These are phyloP conservation scores for Mus musculus DNA, from an alignment of 2,113 vertebrate species.

Conservation along the genomic window DNA sequence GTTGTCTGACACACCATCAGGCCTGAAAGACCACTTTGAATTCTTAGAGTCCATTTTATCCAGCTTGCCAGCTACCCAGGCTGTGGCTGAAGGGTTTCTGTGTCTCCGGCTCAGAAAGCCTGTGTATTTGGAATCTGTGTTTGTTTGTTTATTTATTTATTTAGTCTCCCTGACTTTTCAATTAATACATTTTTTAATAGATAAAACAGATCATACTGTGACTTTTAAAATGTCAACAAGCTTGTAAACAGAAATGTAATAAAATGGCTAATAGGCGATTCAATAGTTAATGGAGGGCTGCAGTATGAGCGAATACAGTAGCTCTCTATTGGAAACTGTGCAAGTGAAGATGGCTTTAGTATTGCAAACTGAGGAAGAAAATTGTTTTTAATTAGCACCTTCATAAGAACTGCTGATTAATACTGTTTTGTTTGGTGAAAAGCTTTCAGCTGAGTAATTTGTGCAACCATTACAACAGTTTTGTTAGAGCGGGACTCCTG, in stretches of 20 bases:
- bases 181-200: conserved; percentile 89
- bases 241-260: conserved; percentile 88
- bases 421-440: conserved; percentile 94
- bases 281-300: conserved; percentile 89
- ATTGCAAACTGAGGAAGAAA: conserved; percentile 94
- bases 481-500: conserved; percentile 93
- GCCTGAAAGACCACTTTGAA: conserved; percentile 49
- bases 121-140: conserved; percentile 64
- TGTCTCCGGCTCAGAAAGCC: conserved; percentile 70
- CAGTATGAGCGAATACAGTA: conserved; percentile 91
- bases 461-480: conserved; percentile 94
- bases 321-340: conserved; percentile 89
- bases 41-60: conserved; percentile 63
- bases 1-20: conserved; percentile 51
- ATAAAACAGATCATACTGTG: conserved; percentile 89
- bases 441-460: conserved; percentile 96
- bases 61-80: conserved; percentile 59
- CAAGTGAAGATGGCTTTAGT: conserved; percentile 92
- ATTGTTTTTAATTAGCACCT: conserved; percentile 97
- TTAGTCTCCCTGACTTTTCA: conserved; percentile 82
- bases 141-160: neutral
- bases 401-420: conserved; percentile 95
- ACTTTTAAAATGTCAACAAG: conserved; percentile 90
- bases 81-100: conserved; percentile 55
- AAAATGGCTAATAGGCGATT: conserved; percentile 90